Conservation (phyloP, 2,113 vertebrate genomes). For the Pomatorhinus ruficollis region DNA sequence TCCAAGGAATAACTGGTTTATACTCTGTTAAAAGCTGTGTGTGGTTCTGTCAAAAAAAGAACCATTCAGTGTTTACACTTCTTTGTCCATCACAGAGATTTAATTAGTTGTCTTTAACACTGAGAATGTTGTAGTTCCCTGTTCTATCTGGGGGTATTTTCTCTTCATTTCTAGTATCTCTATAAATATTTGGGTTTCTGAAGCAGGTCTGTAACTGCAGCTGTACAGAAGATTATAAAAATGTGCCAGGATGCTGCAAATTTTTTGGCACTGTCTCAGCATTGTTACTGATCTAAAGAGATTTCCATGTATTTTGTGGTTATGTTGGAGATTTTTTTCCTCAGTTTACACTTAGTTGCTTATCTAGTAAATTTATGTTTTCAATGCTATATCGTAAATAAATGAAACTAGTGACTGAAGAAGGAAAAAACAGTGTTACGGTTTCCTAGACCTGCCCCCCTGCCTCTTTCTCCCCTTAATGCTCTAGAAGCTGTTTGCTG, state of each 20-base stretch:
- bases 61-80: neutral
- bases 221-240: neutral
- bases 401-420: neutral
- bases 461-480: rapidly evolving
- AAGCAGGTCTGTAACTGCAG: neutral
- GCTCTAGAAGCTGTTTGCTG: neutral
- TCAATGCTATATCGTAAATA: neutral
- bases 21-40: neutral
- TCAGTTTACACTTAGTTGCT: neutral
- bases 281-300: neutral
- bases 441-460: neutral
- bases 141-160: neutral
- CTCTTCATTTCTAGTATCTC: neutral
- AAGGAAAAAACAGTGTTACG: neutral
- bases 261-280: neutral
- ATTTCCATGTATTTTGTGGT: neutral
- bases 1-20: neutral
- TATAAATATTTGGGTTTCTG: neutral
- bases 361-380: neutral
- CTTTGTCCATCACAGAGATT: neutral
- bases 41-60: neutral
- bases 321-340: neutral
- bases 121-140: neutral
- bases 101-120: neutral
- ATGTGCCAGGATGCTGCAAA: neutral